Conservation (phyloP, 1,140 invertebrate genomes). For the Thalassaphorura encarpata region DNA sequence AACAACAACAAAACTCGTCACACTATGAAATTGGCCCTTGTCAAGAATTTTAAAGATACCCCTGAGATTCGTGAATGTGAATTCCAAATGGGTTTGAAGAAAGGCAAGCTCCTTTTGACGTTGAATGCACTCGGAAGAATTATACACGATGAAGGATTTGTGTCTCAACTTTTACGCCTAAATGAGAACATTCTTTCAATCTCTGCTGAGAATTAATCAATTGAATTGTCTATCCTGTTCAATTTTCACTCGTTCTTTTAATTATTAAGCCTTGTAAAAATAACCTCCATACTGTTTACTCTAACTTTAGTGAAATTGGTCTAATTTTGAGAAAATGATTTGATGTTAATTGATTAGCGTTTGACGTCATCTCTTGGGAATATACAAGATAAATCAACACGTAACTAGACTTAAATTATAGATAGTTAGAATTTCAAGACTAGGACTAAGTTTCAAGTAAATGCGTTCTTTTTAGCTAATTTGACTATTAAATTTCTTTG, state of each 20-base stretch:
- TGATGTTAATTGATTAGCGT: too few species aligned
- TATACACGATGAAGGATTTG: constrained; percentile 59
- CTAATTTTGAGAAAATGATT: too few species aligned
- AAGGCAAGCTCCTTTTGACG: constrained; percentile 50
- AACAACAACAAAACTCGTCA: constrained; percentile 23
- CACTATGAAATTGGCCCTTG: constrained; percentile 13
- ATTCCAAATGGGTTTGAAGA: constrained; percentile 54
- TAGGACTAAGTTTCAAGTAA: too few species aligned
- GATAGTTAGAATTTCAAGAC: too few species aligned
- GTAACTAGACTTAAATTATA: too few species aligned
- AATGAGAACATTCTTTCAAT: constrained; percentile 61
- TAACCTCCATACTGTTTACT: background rate
- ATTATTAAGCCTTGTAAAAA: too few species aligned
- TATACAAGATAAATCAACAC: too few species aligned
- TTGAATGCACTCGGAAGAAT: constrained; percentile 54
- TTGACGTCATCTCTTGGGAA: too few species aligned
- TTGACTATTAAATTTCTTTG: too few species aligned
- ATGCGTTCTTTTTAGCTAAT: too few species aligned
- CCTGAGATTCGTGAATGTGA: constrained; percentile 56
- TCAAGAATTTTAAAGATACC: constrained; percentile 35
- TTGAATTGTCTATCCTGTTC: too few species aligned
- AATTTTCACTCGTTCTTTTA: too few species aligned
- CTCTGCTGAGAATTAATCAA: constrained; percentile 55
- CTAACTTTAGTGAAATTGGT: background rate
- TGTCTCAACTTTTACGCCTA: constrained; percentile 56